Evolutionary conservation across 1,140 invertebrate species (phyloP), one percentile per base, ranked within the genome.

Genomic region (Leptinotarsa texana): DNA sequence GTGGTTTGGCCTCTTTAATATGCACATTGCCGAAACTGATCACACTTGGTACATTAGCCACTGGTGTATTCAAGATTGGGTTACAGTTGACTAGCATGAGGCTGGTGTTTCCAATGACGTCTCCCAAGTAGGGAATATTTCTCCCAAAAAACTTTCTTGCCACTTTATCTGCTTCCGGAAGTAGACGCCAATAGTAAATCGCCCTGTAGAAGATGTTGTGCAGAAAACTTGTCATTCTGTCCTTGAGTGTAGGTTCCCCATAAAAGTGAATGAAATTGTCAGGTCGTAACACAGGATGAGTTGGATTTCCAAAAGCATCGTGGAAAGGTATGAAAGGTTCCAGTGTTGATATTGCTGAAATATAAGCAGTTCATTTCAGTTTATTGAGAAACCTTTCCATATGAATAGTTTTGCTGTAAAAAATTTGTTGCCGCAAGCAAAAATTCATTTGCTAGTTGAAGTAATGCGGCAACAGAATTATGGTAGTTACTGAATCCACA

Each of bases 11-110:
- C 17, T 79, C 73, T 51, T 86, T 82, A 80, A 86, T 82, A 80
- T 89, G 87, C 51, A 88, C 77, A 4, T 86, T 86, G 47, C 86
- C 86, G 49, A 89, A 80, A 73, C 86, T 83, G 42, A 88, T 79
- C 2, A 88, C 80, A 68, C 78, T 83, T 63, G 88, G 87, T 8
- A 87, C 84, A 13, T 84, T 81, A 17, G 89, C 85, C 65, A 84
- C 82, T 66, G 85, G 83, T 57, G 83, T 82, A 72, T 85, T 79
- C 73, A 88, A 83, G 21, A 85, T 80, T 3, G 84, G 84, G 83
- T 89, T 85, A 8, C 79, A 80, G 80, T 89, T 89, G 0, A 87
- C 71, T 67, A 91, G 86, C 15, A 90, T 66, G 78, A 91, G 77
- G 72, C 87, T 86, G 1, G 87, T 82, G 79, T 88, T 87, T 62